phyloP scores from a whole-genome alignment of 2,113 vertebrate species.

The Cyprinus carpio region DNA sequence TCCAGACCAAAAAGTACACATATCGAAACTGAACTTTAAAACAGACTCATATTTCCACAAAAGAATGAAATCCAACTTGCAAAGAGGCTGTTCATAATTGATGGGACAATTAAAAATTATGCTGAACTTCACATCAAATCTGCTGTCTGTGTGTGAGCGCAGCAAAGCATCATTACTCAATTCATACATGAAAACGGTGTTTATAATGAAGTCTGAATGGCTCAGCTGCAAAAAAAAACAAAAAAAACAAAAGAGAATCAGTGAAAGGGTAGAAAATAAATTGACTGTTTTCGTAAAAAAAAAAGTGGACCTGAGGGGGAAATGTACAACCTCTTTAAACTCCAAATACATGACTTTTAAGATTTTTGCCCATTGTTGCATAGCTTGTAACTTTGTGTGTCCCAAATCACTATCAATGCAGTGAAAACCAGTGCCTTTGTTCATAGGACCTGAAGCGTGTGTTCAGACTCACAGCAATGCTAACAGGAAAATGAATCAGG shows the following conservation, averaged over 20 bases:
- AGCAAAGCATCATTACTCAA: neutral
- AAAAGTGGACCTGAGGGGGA: neutral
- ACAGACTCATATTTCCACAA: neutral
- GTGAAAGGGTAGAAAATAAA: neutral
- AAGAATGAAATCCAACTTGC: neutral
- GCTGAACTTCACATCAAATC: neutral
- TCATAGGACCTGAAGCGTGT: neutral
- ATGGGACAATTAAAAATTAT: neutral
- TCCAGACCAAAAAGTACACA: neutral
- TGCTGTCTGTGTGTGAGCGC: neutral
- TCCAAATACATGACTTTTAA: neutral
- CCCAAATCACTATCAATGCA: neutral
- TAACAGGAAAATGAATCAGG: constrained; percentile 17
- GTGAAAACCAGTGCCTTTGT: neutral
- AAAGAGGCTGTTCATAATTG: neutral
- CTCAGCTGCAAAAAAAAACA: neutral
- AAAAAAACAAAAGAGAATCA: no score
- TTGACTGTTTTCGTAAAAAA: neutral
- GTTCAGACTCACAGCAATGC: neutral
- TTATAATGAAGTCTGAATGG: neutral
- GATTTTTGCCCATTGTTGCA: neutral
- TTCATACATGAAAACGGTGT: neutral
- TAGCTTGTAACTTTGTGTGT: neutral
- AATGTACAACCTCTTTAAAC: neutral
- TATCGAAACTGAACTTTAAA: neutral